Evolutionary conservation across 2,113 vertebrate genomes (phyloP), one percentile per base, ranked within the genome.

Genomic region (Oreochromis niloticus): DNA sequence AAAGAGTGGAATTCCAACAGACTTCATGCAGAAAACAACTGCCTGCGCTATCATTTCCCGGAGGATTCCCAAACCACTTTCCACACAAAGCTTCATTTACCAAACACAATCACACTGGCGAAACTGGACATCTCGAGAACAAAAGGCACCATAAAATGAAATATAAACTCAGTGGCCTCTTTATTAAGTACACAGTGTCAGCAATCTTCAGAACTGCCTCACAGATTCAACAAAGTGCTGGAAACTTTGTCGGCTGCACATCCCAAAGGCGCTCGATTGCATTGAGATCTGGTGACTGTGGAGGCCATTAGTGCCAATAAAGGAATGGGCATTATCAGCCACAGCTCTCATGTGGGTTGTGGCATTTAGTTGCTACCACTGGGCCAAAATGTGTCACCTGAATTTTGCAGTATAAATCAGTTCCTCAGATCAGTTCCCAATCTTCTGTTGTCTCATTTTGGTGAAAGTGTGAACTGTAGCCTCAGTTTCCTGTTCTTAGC

Each of bases 41-140:
- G 80, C 59, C 90, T 43, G 68, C 46, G 10, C 80, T 52, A 84
- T 79, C 30, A 32, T 92, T 59, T 87, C 66, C 73, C 32, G 3
- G 43, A 39, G 1, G 6, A 22, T 73, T 87, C 56, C 85, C 83
- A 90, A 92, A 94, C 90, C 89, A 71, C 81, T 66, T 90, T 89
- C 89, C 89, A 90, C 85, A 91, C 24, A 61, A 87, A 85, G 88
- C 75, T 81, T 83, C 34, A 32, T 92, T 88, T 83, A 81, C 83
- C 87, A 85, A 85, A 84, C 71, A 80, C 50, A 82, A 85, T 85
- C 84, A 13, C 36, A 54, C 80, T 82, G 9, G 83, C 22, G 32
- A 32, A 84, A 61, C 78, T 68, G 59, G 68, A 22, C 75, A 43
- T 27, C 27, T 27, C 27, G 78, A 71, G 57, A 50, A 32, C 78